A percentile compares a stretch with the other conserved stretches of the same genome.
phyloP scores from a whole-genome alignment of 2,888 invertebrate species.

The Itoplectis maculator region DNA sequence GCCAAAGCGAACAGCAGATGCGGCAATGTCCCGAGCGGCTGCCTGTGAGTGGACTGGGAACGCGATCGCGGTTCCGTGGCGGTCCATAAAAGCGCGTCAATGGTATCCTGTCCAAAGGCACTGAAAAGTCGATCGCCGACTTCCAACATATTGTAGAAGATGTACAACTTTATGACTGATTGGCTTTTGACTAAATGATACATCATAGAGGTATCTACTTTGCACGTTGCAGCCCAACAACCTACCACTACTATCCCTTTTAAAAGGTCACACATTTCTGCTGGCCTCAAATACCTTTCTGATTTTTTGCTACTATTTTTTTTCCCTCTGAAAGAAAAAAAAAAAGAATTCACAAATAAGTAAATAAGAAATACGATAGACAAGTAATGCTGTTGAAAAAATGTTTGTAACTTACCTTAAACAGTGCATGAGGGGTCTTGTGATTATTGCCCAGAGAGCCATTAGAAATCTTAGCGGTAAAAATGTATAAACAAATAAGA shows the following conservation, averaged over 20 bases:
- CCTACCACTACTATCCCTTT: constrained; percentile 95
- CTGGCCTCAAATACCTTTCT: constrained; percentile 90
- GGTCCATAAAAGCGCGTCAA: constrained; percentile 99
- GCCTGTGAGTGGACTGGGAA: constrained; percentile 81
- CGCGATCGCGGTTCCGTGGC: constrained; percentile 97
- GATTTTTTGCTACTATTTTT: constrained; percentile 78
- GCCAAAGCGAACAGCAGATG: constrained; percentile 96
- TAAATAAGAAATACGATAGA: background rate
- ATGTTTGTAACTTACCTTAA: constrained; percentile 86
- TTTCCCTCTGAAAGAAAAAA: constrained; percentile 72
- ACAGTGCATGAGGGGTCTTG: constrained; percentile 90
- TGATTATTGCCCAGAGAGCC: constrained; percentile 93
- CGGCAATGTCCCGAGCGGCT: constrained; percentile 94
- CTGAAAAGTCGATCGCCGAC: constrained; percentile 98
- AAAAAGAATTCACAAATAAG: constrained; percentile 11
- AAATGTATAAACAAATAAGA: constrained; percentile 98
- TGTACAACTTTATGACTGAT: constrained; percentile 99
- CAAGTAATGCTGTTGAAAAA: background rate
- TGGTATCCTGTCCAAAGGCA: constrained; percentile 98
- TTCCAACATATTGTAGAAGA: constrained; percentile 99
- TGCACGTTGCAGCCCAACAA: constrained; percentile 93
- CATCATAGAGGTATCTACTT: constrained; percentile 98
- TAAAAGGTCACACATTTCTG: constrained; percentile 97
- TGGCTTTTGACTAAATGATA: constrained; percentile 99
- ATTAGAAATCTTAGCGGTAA: constrained; percentile 96